Percentiles rank a stretch among this genome's conserved stretches.
phyloP scores from a whole-genome alignment of 2,888 invertebrate genomes.

The Blera fallax region DNA sequence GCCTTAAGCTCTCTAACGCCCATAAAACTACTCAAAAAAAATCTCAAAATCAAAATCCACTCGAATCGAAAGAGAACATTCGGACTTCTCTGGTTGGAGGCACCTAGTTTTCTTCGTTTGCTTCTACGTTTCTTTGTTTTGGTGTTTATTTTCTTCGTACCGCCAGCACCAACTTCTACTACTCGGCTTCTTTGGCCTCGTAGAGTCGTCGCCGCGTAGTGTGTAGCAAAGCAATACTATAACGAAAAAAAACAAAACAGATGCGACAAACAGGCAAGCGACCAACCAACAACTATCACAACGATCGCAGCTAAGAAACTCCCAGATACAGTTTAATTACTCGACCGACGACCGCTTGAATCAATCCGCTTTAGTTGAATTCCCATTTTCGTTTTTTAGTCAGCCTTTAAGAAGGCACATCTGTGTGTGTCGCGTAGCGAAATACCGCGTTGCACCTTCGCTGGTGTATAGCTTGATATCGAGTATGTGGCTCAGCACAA shows the following conservation, averaged over 20 bases:
- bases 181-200: too few species aligned
- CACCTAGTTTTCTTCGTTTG: conserved; percentile 20
- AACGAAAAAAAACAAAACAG: background rate
- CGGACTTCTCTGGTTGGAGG: conserved; percentile 23
- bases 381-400: conserved; percentile 24
- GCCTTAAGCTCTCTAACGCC: background rate
- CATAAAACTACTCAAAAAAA: background rate
- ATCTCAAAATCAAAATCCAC: background rate
- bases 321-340: conserved; percentile 45
- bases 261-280: background rate
- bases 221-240: background rate
- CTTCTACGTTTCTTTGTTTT: conserved; percentile 29
- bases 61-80: background rate
- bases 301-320: conserved; percentile 1
- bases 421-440: conserved; percentile 45
- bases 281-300: conserved; percentile 8
- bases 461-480: background rate
- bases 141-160: conserved; percentile 33
- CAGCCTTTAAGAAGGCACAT: conserved; percentile 36
- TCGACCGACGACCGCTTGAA: conserved; percentile 19
- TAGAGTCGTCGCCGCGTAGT: background rate
- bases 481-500: conserved; percentile 47
- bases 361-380: conserved; percentile 38
- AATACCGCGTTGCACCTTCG: conserved; percentile 46
- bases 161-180: too few species aligned